Conservation (phyloP, 2,888 invertebrate genomes). For the Tetheella fluctuosa region DNA sequence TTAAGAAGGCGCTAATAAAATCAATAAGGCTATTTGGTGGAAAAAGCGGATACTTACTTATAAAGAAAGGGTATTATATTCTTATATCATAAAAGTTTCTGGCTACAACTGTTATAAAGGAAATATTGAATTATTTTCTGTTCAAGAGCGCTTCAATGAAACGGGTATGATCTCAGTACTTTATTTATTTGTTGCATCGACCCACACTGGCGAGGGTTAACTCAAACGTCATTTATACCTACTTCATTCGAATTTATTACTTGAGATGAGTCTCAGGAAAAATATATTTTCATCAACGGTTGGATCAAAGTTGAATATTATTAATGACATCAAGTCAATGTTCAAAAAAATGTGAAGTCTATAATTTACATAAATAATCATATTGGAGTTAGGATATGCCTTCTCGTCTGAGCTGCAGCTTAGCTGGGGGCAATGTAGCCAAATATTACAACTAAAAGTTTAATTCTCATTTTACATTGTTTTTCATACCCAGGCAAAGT, state of each 20-base stretch:
- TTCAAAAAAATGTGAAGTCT: not conserved
- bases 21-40: too few species aligned
- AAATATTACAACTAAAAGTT: not conserved
- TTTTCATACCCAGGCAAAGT: not conserved
- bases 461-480: not conserved
- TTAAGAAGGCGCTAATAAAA: too few species aligned
- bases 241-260: too few species aligned
- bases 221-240: too few species aligned
- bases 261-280: too few species aligned
- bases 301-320: too few species aligned
- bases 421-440: not conserved
- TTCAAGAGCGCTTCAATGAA: constrained; percentile 10
- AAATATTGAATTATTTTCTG: constrained; percentile 8
- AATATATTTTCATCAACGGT: too few species aligned
- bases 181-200: not conserved
- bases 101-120: not conserved
- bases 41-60: too few species aligned
- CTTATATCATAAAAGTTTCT: not conserved
- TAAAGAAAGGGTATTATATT: too few species aligned
- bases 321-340: too few species aligned
- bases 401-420: not conserved
- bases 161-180: not conserved
- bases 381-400: not conserved
- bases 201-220: not conserved
- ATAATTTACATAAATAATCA: too few species aligned